Evolutionary conservation across 2,888 invertebrate species (phyloP).

Genomic region (Neria commutata): DNA sequence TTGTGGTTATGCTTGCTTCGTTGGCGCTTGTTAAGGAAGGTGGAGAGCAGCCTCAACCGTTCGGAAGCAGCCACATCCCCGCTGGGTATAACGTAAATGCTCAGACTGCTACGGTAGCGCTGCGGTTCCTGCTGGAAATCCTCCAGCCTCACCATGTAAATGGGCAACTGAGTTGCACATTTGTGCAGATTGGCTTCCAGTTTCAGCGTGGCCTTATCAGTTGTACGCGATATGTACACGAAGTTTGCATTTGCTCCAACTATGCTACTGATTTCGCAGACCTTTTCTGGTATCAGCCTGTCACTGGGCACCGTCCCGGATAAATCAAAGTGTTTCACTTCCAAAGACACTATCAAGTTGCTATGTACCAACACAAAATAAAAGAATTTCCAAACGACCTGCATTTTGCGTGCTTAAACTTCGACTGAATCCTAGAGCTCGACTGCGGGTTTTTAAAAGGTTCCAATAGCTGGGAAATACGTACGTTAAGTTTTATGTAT

Average conservation of each 20-base stretch:
- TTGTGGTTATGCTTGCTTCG: slow-evolving; percentile 43
- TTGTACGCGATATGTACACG: slow-evolving; percentile 12
- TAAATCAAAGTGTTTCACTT: too few relatives aligned
- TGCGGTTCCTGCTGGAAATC: slow-evolving; percentile 35
- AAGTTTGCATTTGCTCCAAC: slow-evolving; percentile 18
- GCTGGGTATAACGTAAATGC: slow-evolving; percentile 38
- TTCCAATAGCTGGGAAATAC: too few relatives aligned
- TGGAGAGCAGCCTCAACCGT: slow-evolving; percentile 33
- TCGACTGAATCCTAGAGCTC: too few relatives aligned
- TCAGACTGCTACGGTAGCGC: slow-evolving; percentile 40
- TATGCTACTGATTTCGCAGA: slow-evolving; percentile 20
- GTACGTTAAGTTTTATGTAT: too few relatives aligned
- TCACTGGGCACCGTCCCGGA: too few relatives aligned
- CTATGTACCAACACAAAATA: too few relatives aligned
- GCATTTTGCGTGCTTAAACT: too few relatives aligned
- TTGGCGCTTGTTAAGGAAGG: slow-evolving; percentile 44
- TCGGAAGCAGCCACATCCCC: slow-evolving; percentile 18
- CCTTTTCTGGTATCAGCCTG: slow-evolving; percentile 10
- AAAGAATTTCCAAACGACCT: too few relatives aligned
- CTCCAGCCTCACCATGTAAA: slow-evolving; percentile 34
- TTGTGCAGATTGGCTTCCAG: slow-evolving; percentile 19
- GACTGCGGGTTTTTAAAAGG: too few relatives aligned
- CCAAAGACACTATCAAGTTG: too few relatives aligned
- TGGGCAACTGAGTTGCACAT: slow-evolving; percentile 19
- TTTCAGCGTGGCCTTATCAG: background rate